Evolutionary conservation across 2,113 vertebrate species (phyloP), one percentile per base, ranked within the genome.

Genomic region (Eurypyga helias): DNA sequence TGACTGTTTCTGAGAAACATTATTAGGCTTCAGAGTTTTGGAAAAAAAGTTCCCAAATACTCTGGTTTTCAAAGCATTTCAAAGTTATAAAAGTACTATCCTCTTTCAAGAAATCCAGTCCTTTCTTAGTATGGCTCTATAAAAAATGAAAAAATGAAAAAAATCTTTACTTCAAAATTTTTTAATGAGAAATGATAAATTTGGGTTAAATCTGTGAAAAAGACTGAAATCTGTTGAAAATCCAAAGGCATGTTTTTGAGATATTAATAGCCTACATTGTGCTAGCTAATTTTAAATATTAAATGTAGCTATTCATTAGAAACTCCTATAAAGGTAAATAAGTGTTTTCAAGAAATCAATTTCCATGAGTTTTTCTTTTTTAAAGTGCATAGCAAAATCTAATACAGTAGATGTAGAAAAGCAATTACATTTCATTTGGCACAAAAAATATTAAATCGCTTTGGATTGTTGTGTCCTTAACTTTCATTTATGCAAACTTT

Each of bases 401-500:
- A 81, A 61, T 58, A 79, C 13, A 70, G 28, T 81, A 69, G 28
- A 66, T 64, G 45, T 5, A 51, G 20, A 49, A 95, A 92, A 96
- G 34, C 2, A 57, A 90, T 87, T 91, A 79, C 21, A 28, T 93
- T 96, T 95, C 88, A 77, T 93, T 86, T 86, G 51, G 19, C 9
- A 12, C 4, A 3, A 45, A 49, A 86, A 93, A 94, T 83, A 71
- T 46, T 51, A 60, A 92, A 94, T 65, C 5, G 5, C 26, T 67
- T 78, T 55, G 34, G 17, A 52, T 90, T 87, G 77, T 67, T n/a
- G 31, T 77, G 25, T 85, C 58, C 69, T 94, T 83, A 83, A 82
- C 65, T 93, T 94, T 82, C 75, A 91, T 91, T 93, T 95, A 91
- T 95, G 83, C 77, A 92, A 86, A 65, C 84, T 91, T 51, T 67